A percentile compares a stretch with the other conserved stretches of the same genome.
These are phyloP conservation scores for Ophraella communa DNA, from an alignment of 2,888 invertebrate species.

Conservation along the genomic window DNA sequence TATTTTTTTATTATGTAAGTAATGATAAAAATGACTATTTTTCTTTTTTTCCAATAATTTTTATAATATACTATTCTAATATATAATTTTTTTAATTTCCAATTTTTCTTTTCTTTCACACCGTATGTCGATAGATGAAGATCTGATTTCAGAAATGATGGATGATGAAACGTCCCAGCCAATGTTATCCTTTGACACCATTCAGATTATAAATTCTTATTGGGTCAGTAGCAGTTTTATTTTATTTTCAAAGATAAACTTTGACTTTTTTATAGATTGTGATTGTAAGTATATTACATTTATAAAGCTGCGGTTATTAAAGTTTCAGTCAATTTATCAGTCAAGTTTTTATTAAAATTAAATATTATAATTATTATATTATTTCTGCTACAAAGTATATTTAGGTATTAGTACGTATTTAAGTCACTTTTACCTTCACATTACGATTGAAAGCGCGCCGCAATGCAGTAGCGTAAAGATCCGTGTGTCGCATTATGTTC, in stretches of 20 bases:
- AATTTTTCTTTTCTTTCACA: background rate
- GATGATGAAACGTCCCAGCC: background rate
- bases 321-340: background rate
- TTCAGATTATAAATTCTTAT: background rate
- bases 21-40: too few species aligned
- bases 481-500: slow-evolving; percentile 1
- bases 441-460: background rate
- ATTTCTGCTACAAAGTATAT: too few species aligned
- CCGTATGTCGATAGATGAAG: background rate
- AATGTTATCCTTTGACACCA: background rate
- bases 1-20: too few species aligned
- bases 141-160: background rate
- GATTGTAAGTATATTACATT: background rate
- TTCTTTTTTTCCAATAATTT: too few species aligned
- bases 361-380: too few species aligned
- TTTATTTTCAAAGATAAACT: background rate
- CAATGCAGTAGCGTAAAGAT: slow-evolving; percentile 3
- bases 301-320: background rate
- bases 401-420: too few species aligned
- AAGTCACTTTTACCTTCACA: too few species aligned
- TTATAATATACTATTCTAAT: too few species aligned
- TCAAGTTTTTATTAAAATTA: background rate
- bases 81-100: background rate
- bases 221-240: background rate
- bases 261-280: background rate